A percentile compares a stretch with the other conserved stretches of the same genome.
These are phyloP conservation scores for Notospermus geniculatus DNA, from an alignment of 1,140 invertebrate species.

Conservation along the genomic window DNA sequence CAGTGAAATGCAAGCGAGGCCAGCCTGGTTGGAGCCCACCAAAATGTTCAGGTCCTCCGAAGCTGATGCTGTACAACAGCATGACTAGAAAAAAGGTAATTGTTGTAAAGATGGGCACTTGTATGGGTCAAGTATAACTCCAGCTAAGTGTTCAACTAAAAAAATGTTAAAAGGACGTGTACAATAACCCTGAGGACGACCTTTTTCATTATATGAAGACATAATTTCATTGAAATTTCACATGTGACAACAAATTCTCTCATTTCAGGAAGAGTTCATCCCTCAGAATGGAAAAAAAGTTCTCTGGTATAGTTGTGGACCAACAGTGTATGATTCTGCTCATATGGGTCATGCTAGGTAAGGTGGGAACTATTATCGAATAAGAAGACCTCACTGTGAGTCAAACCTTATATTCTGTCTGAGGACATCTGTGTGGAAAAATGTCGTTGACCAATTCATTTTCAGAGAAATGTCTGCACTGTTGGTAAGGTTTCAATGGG, in stretches of 20 bases:
- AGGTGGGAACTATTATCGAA: conserved; percentile 45
- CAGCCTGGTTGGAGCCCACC: conserved; percentile 4
- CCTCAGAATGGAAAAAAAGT: conserved; percentile 80
- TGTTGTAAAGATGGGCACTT: neutral
- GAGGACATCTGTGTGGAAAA: neutral
- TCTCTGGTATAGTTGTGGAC: conserved; percentile 95
- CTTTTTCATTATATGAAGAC: neutral
- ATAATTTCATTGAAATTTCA: conserved; percentile 1
- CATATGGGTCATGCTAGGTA: conserved; percentile 99
- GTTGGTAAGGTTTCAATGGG: no score
- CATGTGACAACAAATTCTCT: neutral
- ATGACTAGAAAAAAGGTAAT: conserved; percentile 45
- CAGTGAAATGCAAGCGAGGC: conserved; percentile 2
- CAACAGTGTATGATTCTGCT: conserved; percentile 96
- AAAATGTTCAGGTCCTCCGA: neutral
- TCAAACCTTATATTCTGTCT: neutral
- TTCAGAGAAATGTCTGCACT: no score
- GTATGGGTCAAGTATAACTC: neutral
- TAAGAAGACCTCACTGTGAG: conserved; percentile 66
- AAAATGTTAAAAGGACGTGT: neutral
- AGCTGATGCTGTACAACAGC: conserved; percentile 45
- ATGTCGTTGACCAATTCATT: neutral
- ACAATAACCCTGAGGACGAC: neutral
- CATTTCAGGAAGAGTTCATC: conserved; percentile 74
- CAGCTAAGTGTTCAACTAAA: neutral